Conservation (phyloP, 1,140 invertebrate genomes). For the Saccostrea glomerata region DNA sequence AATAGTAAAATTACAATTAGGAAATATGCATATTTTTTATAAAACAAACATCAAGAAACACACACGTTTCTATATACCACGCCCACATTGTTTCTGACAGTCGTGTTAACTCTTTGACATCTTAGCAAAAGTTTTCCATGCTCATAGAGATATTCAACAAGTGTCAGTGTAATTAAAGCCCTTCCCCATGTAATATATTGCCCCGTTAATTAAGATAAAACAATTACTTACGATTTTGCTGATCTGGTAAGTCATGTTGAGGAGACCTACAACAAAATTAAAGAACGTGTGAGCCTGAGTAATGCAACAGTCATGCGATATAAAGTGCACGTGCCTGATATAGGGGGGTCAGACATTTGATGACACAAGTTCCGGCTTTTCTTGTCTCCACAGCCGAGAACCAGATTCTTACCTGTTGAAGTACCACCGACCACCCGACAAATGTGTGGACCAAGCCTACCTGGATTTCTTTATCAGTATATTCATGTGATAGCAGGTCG, state of each 20-base stretch:
- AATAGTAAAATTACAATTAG: too few species aligned
- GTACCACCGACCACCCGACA: neutral
- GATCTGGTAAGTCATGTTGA: slow-evolving; percentile 12
- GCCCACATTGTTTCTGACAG: neutral
- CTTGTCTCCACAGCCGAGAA: neutral
- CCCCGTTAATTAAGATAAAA: neutral
- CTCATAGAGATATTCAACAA: neutral
- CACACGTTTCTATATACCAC: neutral
- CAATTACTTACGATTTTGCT: slow-evolving; percentile 1
- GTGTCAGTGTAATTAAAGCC: too few species aligned
- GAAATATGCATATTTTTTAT: too few species aligned
- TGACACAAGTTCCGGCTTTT: neutral
- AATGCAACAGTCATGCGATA: neutral
- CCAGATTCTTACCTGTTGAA: neutral
- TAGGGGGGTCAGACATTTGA: neutral
- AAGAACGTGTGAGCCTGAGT: neutral
- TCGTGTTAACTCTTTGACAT: neutral
- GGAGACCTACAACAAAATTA: neutral
- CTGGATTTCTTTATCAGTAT: neutral
- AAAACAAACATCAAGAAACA: too few species aligned
- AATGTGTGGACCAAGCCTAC: slow-evolving; percentile 1
- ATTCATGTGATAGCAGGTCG: neutral
- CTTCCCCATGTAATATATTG: too few species aligned
- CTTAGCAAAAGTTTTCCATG: neutral
- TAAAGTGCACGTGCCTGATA: neutral